These are phyloP conservation scores for Acanthococcus lagerstroemiae DNA, from an alignment of 2,888 invertebrate species.

Conservation along the genomic window DNA sequence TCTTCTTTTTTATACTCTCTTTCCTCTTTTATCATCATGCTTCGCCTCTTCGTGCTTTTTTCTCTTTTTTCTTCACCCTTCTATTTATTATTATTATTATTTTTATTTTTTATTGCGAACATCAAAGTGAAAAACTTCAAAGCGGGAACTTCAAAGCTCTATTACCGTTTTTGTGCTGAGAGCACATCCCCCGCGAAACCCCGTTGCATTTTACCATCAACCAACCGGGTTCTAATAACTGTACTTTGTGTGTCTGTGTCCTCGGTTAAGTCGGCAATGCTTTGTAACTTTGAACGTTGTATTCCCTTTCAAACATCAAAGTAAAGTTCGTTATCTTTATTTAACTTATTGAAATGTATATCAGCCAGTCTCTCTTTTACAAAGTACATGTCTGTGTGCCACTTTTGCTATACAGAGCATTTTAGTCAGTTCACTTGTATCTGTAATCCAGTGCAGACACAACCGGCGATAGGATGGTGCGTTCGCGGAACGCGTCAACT, in stretches of 20 bases:
- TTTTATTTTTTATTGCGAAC: not conserved
- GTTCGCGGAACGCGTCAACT: too few species aligned
- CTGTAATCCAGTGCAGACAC: slow-evolving; percentile 23
- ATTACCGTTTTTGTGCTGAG: slow-evolving; percentile 9
- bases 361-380: slow-evolving; percentile 22
- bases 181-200: slow-evolving; percentile 6
- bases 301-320: slow-evolving; percentile 32
- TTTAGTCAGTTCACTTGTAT: slow-evolving; percentile 26
- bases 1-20: too few species aligned
- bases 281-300: slow-evolving; percentile 31
- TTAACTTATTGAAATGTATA: slow-evolving; percentile 29
- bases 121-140: not conserved
- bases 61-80: slow-evolving; percentile 10
- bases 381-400: slow-evolving; percentile 22
- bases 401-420: slow-evolving; percentile 13
- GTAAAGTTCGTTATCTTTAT: slow-evolving; percentile 31
- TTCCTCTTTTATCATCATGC: slow-evolving; percentile 8
- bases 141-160: slow-evolving; percentile 27
- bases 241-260: slow-evolving; percentile 22
- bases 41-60: slow-evolving; percentile 5
- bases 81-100: not conserved
- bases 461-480: not conserved
- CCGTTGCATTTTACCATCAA: slow-evolving; percentile 20
- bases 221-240: slow-evolving; percentile 28
- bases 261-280: slow-evolving; percentile 25